These are phyloP conservation scores for Gambusia holbrooki DNA, from an alignment of 2,113 vertebrate species.

Conservation along the genomic window DNA sequence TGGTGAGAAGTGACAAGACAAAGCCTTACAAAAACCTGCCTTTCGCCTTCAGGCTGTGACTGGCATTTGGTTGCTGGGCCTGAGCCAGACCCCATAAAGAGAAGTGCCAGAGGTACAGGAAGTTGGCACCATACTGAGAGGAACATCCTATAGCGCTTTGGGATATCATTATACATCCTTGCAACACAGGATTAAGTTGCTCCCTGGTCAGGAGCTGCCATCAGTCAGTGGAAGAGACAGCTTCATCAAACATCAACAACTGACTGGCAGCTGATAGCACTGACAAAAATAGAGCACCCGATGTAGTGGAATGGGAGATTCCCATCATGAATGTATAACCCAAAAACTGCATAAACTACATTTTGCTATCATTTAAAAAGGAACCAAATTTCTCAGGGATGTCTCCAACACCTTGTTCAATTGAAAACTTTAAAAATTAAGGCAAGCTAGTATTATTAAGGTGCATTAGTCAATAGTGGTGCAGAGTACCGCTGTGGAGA, in stretches of 20 bases:
- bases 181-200: conserved; percentile 81
- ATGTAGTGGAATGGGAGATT: neutral
- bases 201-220: conserved; percentile 63
- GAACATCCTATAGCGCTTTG: conserved; percentile 78
- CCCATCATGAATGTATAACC: too few species aligned
- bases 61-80: conserved; percentile 53
- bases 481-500: too few species aligned
- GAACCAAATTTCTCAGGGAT: neutral
- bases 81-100: conserved; percentile 75
- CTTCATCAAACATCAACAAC: conserved; percentile 73
- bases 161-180: conserved; percentile 82
- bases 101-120: conserved; percentile 59
- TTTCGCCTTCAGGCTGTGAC: conserved; percentile 74
- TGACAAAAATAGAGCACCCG: neutral
- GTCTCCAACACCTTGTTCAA: neutral
- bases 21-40: conserved; percentile 79
- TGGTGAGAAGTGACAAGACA: conserved; percentile 84
- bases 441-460: neutral
- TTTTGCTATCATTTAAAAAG: neutral
- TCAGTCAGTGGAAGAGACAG: conserved; percentile 63
- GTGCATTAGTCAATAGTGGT: neutral
- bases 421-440: neutral
- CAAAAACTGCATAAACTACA: neutral
- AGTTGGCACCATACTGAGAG: conserved; percentile 75
- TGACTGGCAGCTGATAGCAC: conserved; percentile 47